These are phyloP conservation scores for Phrynosoma blainvillii DNA, from an alignment of 2,113 vertebrate genomes.

Conservation along the genomic window DNA sequence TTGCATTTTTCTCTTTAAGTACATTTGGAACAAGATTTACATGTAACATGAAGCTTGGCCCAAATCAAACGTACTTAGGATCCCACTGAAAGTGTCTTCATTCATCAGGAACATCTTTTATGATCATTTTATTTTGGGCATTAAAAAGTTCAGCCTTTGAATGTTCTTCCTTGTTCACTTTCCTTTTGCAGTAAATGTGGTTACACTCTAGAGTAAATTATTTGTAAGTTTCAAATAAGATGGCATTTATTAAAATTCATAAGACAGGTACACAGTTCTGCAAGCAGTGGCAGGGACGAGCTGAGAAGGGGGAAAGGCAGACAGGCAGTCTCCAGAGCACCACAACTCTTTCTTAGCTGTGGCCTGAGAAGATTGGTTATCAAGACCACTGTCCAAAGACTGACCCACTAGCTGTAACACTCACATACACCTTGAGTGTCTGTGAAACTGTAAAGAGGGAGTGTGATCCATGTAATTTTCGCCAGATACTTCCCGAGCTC, in stretches of 20 bases:
- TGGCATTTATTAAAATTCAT: slow-evolving; percentile 19
- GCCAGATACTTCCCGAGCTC: not conserved
- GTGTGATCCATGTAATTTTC: not conserved
- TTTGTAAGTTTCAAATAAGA: slow-evolving; percentile 14
- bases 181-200: not conserved
- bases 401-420: not conserved
- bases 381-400: not conserved
- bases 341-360: not conserved
- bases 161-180: not conserved
- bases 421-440: not conserved
- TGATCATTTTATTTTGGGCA: not conserved
- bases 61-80: not conserved
- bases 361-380: not conserved
- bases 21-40: not conserved
- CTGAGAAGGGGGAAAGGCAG: not conserved
- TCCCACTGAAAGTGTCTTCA: not conserved
- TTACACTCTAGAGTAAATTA: slow-evolving; percentile 19
- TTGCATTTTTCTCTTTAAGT: not conserved
- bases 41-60: not conserved
- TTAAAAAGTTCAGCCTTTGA: not conserved
- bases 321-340: not conserved
- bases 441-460: not conserved
- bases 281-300: not conserved
- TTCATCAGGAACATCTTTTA: not conserved
- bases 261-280: slow-evolving; percentile 2